Conservation (phyloP, 2,797 vertebrate genomes). For the Gymnocypris eckloni region DNA sequence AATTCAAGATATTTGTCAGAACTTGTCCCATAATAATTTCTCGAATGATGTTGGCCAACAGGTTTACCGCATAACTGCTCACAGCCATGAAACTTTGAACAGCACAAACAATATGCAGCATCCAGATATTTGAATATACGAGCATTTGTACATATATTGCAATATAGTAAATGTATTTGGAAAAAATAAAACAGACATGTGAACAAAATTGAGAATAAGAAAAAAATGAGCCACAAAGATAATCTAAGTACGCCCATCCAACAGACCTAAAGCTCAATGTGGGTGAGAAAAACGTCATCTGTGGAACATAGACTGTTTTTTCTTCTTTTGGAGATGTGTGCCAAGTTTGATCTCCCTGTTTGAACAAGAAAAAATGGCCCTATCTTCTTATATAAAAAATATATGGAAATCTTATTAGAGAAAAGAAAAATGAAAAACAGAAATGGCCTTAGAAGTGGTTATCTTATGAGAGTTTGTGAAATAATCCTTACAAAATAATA, state of each 20-base stretch:
- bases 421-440: background rate
- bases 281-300: background rate
- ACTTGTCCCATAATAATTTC: background rate
- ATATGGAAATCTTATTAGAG: background rate
- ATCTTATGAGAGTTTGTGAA: background rate
- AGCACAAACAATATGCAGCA: background rate
- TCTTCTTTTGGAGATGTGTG: background rate
- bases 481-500: background rate
- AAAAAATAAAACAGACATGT: background rate
- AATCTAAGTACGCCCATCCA: background rate
- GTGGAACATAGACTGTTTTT: background rate
- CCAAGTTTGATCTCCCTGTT: no score
- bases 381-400: background rate
- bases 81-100: background rate
- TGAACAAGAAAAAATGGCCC: background rate
- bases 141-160: background rate
- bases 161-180: background rate
- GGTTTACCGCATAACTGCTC: background rate
- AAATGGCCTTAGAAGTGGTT: background rate
- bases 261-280: background rate
- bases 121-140: background rate
- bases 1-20: constrained; percentile 11
- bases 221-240: background rate
- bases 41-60: background rate
- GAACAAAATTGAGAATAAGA: background rate